phyloP scores from a whole-genome alignment of 2,113 vertebrate species.

The Naja naja region DNA sequence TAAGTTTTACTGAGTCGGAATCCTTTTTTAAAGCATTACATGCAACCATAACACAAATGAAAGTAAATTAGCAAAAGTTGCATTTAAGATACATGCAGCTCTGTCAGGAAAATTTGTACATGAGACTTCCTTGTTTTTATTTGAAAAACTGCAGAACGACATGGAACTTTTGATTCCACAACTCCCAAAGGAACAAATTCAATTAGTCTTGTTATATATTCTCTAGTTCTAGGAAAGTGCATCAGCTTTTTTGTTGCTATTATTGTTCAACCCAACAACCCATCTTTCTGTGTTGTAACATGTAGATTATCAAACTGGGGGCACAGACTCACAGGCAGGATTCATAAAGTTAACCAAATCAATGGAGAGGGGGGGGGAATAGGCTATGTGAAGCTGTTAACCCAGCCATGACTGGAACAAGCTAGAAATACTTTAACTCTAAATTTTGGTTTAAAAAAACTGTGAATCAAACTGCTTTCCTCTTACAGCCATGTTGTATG shows the following conservation, averaged over 20 bases:
- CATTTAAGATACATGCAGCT: neutral
- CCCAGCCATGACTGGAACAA: neutral
- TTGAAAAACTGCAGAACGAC: neutral
- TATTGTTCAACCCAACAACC: neutral
- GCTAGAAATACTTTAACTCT: neutral
- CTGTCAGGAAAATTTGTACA: neutral
- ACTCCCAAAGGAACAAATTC: neutral
- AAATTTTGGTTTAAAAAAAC: neutral
- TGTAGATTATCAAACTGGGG: neutral
- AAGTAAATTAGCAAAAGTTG: neutral
- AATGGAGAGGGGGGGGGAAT: neutral
- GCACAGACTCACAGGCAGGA: neutral
- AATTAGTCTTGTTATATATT: neutral
- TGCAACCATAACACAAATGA: neutral
- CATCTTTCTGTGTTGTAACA: neutral
- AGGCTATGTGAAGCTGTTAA: neutral
- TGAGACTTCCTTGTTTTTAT: neutral
- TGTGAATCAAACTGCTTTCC: neutral
- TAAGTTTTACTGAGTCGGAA: neutral
- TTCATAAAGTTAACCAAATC: neutral
- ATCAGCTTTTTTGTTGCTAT: neutral
- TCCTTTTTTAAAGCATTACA: neutral
- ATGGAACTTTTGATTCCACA: neutral
- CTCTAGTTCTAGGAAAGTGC: neutral
- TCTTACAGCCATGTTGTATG: neutral